These are phyloP conservation scores for Amaurobius ferox DNA, from an alignment of 2,888 invertebrate species.

Conservation along the genomic window DNA sequence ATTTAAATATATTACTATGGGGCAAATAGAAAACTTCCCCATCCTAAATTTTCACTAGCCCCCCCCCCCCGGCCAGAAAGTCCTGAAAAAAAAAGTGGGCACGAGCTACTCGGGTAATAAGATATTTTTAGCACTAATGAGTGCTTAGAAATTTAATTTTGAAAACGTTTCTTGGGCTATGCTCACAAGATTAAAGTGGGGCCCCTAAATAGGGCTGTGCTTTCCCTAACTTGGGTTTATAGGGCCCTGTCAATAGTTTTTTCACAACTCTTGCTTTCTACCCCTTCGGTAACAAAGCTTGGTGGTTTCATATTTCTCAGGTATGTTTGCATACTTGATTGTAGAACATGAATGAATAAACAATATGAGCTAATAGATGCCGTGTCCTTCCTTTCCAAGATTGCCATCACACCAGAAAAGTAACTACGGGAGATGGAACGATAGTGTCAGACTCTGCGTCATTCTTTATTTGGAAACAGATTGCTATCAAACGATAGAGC, in stretches of 20 bases:
- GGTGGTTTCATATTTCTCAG: slow-evolving; percentile 67
- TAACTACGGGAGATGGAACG: slow-evolving; percentile 59
- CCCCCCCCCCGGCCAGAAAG: too few species aligned
- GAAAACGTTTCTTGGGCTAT: too few species aligned
- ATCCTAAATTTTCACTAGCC: too few species aligned
- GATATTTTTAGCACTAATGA: too few species aligned
- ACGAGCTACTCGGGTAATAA: too few species aligned
- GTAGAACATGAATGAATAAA: slow-evolving; percentile 62
- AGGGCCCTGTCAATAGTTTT: too few species aligned
- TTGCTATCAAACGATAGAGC: slow-evolving; percentile 36
- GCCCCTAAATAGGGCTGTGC: neutral
- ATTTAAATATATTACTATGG: too few species aligned
- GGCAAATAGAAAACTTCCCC: too few species aligned
- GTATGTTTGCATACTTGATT: slow-evolving; percentile 66
- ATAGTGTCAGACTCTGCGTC: slow-evolving; percentile 27
- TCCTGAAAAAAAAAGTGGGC: too few species aligned
- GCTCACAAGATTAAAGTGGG: neutral
- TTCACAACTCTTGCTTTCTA: slow-evolving; percentile 31
- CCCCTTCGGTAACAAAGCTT: slow-evolving; percentile 34
- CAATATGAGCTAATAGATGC: slow-evolving; percentile 39
- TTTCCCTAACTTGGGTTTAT: too few species aligned
- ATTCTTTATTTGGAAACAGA: slow-evolving; percentile 53
- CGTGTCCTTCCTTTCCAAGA: slow-evolving; percentile 53
- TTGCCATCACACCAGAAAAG: slow-evolving; percentile 46
- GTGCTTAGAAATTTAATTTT: too few species aligned